Evolutionary conservation across 1,140 invertebrate genomes (phyloP).

Genomic region (Tribolium madens): DNA sequence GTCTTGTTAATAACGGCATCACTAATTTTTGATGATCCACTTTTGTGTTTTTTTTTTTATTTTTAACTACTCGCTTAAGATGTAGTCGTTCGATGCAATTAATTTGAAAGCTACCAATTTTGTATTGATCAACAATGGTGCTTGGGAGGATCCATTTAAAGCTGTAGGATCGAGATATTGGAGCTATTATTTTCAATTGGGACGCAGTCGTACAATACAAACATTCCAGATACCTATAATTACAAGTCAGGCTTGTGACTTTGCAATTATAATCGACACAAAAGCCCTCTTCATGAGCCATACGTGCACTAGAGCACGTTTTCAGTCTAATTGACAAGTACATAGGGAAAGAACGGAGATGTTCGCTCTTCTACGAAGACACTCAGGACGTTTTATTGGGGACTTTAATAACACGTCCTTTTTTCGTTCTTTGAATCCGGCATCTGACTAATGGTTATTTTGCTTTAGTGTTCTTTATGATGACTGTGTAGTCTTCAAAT

Average conservation of each 20-base stretch:
- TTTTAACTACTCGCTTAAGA: conserved; percentile 12
- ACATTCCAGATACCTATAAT: conserved; percentile 39
- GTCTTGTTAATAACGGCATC: background rate
- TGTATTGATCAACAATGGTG: conserved; percentile 31
- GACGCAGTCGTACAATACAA: conserved; percentile 33
- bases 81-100: conserved; percentile 25
- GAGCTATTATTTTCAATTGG: conserved; percentile 37
- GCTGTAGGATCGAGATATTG: conserved; percentile 24
- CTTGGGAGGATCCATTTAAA: conserved; percentile 30
- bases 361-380: conserved; percentile 23
- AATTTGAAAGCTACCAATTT: conserved; percentile 39
- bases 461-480: conserved; percentile 14
- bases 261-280: conserved; percentile 44
- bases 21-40: conserved; percentile 17
- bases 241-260: conserved; percentile 39
- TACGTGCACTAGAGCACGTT: conserved; percentile 42
- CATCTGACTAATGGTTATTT: conserved; percentile 30
- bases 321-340: conserved; percentile 43
- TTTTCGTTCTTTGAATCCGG: conserved; percentile 32
- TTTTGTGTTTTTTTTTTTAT: background rate
- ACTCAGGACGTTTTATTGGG: conserved; percentile 16
- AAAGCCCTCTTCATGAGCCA: conserved; percentile 39
- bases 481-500: background rate
- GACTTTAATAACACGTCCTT: conserved; percentile 45
- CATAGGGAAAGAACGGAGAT: conserved; percentile 8